Conservation (phyloP, 2,797 vertebrate genomes). For the Sus cebifrons region DNA sequence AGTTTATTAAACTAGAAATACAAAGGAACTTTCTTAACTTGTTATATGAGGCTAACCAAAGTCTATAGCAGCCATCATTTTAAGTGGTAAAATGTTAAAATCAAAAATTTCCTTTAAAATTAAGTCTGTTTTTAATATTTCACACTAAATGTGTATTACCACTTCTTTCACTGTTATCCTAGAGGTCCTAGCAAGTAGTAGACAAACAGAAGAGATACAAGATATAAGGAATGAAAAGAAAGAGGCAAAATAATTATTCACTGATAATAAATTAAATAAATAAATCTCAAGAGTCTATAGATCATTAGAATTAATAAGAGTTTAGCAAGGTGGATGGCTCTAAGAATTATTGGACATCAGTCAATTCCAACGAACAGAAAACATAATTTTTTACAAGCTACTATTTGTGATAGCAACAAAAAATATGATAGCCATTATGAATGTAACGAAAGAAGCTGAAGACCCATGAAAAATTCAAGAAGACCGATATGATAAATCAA, state of each 20-base stretch:
- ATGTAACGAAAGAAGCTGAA: conserved; percentile 3
- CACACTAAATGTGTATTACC: background rate
- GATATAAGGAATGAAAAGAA: background rate
- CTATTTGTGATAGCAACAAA: background rate
- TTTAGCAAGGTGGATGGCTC: background rate
- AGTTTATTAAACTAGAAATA: conserved; percentile 33
- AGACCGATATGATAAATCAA: background rate
- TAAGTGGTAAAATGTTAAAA: background rate
- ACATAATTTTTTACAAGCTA: background rate
- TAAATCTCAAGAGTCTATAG: background rate
- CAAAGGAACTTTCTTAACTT: background rate
- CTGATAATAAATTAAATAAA: conserved; percentile 21
- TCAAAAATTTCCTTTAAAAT: conserved; percentile 49
- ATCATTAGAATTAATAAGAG: background rate
- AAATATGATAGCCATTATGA: background rate
- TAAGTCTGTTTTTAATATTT: background rate
- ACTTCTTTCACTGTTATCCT: background rate
- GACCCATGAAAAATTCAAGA: conserved; percentile 5
- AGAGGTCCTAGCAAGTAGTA: background rate
- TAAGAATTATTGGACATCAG: background rate
- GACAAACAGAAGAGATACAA: background rate
- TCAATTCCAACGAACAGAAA: conserved; percentile 23
- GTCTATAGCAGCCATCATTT: background rate
- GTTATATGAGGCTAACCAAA: background rate
- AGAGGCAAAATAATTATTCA: background rate